phyloP scores from a whole-genome alignment of 2,113 vertebrate species.

The Ictalurus punctatus region DNA sequence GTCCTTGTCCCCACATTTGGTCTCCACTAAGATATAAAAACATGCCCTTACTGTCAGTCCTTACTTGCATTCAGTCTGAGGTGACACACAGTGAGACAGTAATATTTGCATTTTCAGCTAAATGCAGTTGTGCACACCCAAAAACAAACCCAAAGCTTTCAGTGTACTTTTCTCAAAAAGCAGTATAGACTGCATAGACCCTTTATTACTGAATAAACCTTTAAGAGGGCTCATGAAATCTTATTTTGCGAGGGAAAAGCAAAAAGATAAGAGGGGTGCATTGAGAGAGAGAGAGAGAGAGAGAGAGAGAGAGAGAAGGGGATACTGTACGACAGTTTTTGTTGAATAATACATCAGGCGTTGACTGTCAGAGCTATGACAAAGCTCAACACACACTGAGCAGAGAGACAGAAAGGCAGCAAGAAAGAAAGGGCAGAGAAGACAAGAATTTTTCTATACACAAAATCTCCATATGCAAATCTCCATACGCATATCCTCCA shows the following conservation, averaged over 20 bases:
- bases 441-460: conserved; percentile 47
- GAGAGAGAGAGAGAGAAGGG: conserved; percentile 39
- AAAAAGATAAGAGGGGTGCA: conserved; percentile 39
- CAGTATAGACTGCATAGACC: conserved; percentile 32
- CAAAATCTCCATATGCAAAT: conserved; percentile 48
- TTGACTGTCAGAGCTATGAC: conserved; percentile 74
- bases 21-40: background rate
- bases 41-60: background rate
- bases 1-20: background rate
- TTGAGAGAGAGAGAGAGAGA: conserved; percentile 20
- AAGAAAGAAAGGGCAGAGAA: conserved; percentile 60
- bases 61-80: conserved; percentile 15
- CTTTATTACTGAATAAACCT: conserved; percentile 40
- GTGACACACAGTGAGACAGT: background rate
- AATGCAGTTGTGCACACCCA: conserved; percentile 10
- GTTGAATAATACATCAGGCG: conserved; percentile 79
- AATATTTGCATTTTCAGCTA: background rate
- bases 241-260: conserved; percentile 46
- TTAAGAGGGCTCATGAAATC: conserved; percentile 42
- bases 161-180: conserved; percentile 24
- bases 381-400: conserved; percentile 71
- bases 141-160: conserved; percentile 20
- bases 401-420: conserved; percentile 53
- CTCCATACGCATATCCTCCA: conserved; percentile 38
- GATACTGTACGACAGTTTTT: conserved; percentile 60